These are phyloP conservation scores for Triops cancriformis DNA, from an alignment of 1,140 invertebrate species.

Conservation along the genomic window DNA sequence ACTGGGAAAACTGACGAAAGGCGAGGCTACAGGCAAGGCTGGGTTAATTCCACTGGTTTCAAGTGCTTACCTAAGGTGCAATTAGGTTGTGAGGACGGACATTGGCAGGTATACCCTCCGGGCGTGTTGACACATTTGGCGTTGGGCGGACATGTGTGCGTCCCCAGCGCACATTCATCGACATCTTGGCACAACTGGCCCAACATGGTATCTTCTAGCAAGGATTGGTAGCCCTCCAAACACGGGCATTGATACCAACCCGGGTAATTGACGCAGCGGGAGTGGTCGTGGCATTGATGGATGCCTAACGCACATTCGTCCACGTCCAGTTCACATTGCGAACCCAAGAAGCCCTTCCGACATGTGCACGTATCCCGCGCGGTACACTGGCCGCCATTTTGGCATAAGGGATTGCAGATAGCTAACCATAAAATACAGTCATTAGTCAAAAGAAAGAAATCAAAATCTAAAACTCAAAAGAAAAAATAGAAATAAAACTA, in stretches of 20 bases:
- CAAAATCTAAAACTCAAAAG: background rate
- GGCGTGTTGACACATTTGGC: constrained; percentile 71
- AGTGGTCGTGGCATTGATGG: constrained; percentile 65
- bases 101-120: constrained; percentile 70
- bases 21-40: background rate
- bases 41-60: background rate
- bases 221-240: constrained; percentile 57
- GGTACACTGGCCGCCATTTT: constrained; percentile 73
- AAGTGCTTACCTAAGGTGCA: constrained; percentile 47
- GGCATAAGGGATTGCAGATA: constrained; percentile 64
- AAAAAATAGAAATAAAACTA: background rate
- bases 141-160: constrained; percentile 63
- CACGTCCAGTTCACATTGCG: constrained; percentile 72
- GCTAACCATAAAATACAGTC: constrained; percentile 48
- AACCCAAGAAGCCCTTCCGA: constrained; percentile 66
- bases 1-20: too few species aligned
- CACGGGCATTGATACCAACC: constrained; percentile 79
- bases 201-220: constrained; percentile 48
- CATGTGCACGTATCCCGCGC: constrained; percentile 69
- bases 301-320: constrained; percentile 44
- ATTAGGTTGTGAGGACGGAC: constrained; percentile 49
- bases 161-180: constrained; percentile 69
- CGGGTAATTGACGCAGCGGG: constrained; percentile 72
- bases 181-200: constrained; percentile 67
- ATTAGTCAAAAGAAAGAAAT: background rate